Base-by-base conservation (phyloP, 2,888 invertebrate genomes). In the Pseudoips prasinana region DNA sequence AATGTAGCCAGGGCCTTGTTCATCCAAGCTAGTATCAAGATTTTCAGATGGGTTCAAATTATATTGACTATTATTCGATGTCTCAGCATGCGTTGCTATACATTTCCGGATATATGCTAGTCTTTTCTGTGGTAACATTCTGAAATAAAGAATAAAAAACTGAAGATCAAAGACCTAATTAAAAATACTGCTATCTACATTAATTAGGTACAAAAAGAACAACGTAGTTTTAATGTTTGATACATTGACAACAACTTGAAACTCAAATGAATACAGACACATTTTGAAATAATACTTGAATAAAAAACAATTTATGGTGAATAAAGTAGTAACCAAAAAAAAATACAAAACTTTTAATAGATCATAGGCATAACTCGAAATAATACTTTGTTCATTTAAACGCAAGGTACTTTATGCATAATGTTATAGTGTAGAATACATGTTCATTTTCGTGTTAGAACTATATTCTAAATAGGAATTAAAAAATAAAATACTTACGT, bases 321-420 rank as follows among this genome's bases (percentile, higher is more conserved):
- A 34, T 34, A 34, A 34, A 28, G 34, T 34, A 34, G 28, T 19
- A 34, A 34, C 22, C 29, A 34, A 34, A 34, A 34, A 29, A 5
- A 29, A 19, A 18, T 23, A 9, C 17, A 28, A 22, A 10, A 8
- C 24, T 30, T 24, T 18, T 24, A 30, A 30, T 30, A 30, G 24
- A 31, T 18, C 30, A 31, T 18, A 31, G 30, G 30, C 23, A 25
- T 18, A 18, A 18, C 18, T 18, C 18, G 6, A 18, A 18, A 18
- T 18, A 6, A 18, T 18, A 18, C 23, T 24, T 31, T 31, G 25
- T 31, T 31, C 25, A 24, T 31, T 31, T 25, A 18, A 24, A 31
- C 17, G 18, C n/a, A n/a, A n/a, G n/a, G n/a, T n/a, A n/a, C n/a
- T n/a, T n/a, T n/a, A n/a, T n/a, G n/a, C n/a, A n/a, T n/a, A n/a